A percentile compares a stretch with the other conserved stretches of the same genome.
These are phyloP conservation scores for Pangasius djambal DNA, from an alignment of 2,797 vertebrate genomes.

Conservation along the genomic window DNA sequence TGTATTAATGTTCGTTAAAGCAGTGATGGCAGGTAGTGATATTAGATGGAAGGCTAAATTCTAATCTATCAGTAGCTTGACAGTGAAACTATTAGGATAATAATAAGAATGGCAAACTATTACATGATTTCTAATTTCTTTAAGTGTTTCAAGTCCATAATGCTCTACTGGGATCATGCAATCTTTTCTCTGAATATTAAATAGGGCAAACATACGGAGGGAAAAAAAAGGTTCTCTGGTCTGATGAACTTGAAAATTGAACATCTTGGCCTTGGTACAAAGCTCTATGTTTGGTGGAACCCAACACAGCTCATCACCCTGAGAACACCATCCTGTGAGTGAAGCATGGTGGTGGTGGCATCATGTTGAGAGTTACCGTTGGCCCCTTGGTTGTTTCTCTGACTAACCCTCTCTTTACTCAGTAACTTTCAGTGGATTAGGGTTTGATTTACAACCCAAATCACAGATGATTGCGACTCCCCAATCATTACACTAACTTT, in stretches of 20 bases:
- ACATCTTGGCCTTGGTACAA: not conserved
- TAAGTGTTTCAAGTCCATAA: too few relatives aligned
- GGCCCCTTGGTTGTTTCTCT: not conserved
- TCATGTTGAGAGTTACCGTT: not conserved
- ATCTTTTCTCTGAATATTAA: too few relatives aligned
- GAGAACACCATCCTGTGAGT: not conserved
- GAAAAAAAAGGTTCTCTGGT: not conserved
- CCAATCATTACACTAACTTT: not conserved
- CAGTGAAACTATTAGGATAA: too few relatives aligned
- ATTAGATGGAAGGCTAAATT: too few relatives aligned
- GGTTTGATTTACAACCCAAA: not conserved
- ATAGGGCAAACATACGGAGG: not conserved
- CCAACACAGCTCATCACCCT: not conserved
- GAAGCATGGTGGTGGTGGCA: not conserved
- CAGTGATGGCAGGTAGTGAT: too few relatives aligned
- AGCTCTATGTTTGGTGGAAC: not conserved
- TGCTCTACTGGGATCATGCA: too few relatives aligned
- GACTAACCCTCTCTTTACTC: not conserved
- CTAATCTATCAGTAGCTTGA: too few relatives aligned
- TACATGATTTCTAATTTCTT: too few relatives aligned
- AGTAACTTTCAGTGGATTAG: not conserved
- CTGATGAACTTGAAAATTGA: not conserved
- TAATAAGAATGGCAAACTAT: too few relatives aligned
- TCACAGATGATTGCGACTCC: too few relatives aligned
- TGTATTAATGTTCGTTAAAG: too few relatives aligned